These are phyloP conservation scores for Vireo altiloquus DNA, from an alignment of 2,113 vertebrate species.

Conservation along the genomic window DNA sequence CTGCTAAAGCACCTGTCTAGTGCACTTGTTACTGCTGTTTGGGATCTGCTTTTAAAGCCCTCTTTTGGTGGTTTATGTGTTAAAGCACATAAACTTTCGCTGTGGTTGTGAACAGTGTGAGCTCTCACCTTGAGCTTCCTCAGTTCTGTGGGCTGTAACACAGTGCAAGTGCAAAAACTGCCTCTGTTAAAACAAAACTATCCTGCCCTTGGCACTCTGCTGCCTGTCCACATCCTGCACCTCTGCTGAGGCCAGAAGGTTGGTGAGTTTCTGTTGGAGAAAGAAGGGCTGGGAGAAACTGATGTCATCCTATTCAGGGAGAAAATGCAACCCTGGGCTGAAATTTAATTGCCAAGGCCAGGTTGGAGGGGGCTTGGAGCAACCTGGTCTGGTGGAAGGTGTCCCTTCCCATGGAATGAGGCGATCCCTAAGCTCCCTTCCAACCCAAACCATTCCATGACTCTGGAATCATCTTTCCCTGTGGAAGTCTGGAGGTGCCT, in stretches of 20 bases:
- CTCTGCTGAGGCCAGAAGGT: background rate
- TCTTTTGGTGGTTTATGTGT: background rate
- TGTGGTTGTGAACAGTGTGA: background rate
- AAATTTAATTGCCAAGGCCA: background rate
- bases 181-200: background rate
- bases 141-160: background rate
- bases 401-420: background rate
- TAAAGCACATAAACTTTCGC: rapidly evolving
- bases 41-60: background rate
- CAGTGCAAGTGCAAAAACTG: background rate
- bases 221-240: rapidly evolving
- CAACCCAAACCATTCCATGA: background rate
- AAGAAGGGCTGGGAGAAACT: background rate
- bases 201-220: background rate
- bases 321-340: rapidly evolving
- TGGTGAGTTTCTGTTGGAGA: background rate
- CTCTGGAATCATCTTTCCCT: background rate
- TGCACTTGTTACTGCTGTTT: background rate
- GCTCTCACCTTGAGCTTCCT: background rate
- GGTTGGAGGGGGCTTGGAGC: background rate
- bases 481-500: too few species aligned
- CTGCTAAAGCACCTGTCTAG: background rate
- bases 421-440: background rate
- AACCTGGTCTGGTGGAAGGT: background rate
- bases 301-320: background rate